A percentile compares a stretch with the other conserved stretches of the same genome.
phyloP scores from a whole-genome alignment of 2,113 vertebrate species.

The Stictonetta naevosa region DNA sequence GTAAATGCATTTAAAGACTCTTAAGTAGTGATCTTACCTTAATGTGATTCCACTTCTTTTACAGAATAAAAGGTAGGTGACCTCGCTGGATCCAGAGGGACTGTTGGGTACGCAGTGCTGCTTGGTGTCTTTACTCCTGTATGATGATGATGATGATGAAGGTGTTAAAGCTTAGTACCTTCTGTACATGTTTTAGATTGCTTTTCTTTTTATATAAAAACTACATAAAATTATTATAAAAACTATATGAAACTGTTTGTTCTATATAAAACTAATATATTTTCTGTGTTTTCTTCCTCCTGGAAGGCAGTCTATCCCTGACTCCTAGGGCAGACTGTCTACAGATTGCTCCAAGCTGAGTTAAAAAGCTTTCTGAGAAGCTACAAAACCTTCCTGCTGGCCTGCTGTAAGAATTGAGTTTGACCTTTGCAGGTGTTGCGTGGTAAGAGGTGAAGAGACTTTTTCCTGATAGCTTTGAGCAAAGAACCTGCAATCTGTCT shows the following conservation, averaged over 20 bases:
- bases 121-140: neutral
- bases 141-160: neutral
- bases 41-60: neutral
- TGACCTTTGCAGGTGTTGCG: accelerated
- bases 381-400: neutral
- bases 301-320: neutral
- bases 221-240: no score
- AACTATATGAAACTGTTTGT: no score
- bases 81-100: neutral
- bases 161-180: neutral
- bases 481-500: neutral
- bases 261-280: accelerated
- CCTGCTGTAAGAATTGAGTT: neutral
- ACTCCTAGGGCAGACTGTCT: neutral
- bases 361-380: neutral
- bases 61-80: neutral
- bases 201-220: neutral
- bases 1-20: neutral
- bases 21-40: neutral
- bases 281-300: neutral
- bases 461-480: neutral
- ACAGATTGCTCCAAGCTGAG: neutral
- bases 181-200: neutral
- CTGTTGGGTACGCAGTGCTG: neutral
- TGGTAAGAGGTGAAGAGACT: neutral